Evolutionary conservation across 2,797 vertebrate genomes (phyloP), one percentile per base, ranked within the genome.

Genomic region (Acanthopagrus latus): DNA sequence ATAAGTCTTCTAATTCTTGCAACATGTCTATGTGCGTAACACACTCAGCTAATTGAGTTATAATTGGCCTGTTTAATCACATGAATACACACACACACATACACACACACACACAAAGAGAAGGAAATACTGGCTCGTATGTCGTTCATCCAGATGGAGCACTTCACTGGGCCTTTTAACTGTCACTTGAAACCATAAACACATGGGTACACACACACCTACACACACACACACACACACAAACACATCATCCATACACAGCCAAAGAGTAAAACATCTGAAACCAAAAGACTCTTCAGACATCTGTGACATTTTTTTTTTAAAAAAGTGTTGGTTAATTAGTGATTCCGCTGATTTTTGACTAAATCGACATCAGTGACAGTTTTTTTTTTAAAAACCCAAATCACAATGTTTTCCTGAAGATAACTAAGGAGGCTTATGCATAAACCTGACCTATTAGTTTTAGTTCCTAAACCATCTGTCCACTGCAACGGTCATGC

Each of bases 81-180:
- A 72, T 44, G 7, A 11, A 13, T 27, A 57, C 46, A 29, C 69
- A 50, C 33, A 48, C 51, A 64, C 64, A 33, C 29, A 62, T 66
- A 56, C 33, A 59, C 66, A 68, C 29, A 62, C 66, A 57, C 38
- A 59, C 66, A 68, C 17, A 77, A 20, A 71, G 20, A 65, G 85
- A 90, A 78, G 88, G 89, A 92, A 92, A 76, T 65, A 87, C 74
- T 92, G 92, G 89, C 84, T 94, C 92, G 76, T 83, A 43, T 88
- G 85, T 93, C 91, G 89, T 72, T 85, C 75, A 82, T 90, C 89
- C 91, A 95, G 94, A 95, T 94, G 94, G 92, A 62, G 64, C 89
- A 58, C 74, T 76, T 80, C 65, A 71, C 55, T 71, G 57, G 59
- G 70, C 58, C 79, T 95, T 93, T 93, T 93, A 94, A 93, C 85